phyloP scores from a whole-genome alignment of 30 jellyfish, hydroid and myxozoan genomes.

The Mastigias papua region DNA sequence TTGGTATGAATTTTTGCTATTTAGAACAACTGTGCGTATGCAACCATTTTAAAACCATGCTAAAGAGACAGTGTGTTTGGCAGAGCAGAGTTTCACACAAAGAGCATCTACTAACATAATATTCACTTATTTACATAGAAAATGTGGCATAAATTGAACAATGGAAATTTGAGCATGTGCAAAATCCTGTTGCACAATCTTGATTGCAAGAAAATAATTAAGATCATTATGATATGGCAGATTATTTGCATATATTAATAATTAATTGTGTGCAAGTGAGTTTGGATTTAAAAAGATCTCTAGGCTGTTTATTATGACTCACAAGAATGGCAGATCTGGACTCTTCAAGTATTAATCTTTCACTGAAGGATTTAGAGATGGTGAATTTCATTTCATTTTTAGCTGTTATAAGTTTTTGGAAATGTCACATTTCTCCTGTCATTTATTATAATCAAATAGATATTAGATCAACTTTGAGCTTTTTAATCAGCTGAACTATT shows the following conservation, averaged over 20 bases:
- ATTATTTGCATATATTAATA: not conserved
- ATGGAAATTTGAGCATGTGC: not conserved
- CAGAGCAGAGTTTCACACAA: no score
- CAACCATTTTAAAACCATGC: no score
- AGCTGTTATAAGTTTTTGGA: not conserved
- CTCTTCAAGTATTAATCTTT: not conserved
- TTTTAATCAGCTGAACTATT: no score
- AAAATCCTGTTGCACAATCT: not conserved
- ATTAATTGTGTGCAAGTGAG: not conserved
- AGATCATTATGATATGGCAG: not conserved
- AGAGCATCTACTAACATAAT: no score
- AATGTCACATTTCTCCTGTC: no score
- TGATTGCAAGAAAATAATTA: not conserved
- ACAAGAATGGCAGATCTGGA: constrained; percentile 3
- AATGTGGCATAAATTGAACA: no score
- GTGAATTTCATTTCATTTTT: not conserved
- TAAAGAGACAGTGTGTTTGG: no score
- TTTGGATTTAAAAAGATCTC: not conserved
- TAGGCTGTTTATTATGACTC: not conserved
- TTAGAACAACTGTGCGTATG: no score
- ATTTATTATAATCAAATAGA: no score
- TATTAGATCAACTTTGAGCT: no score
- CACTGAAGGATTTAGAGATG: constrained; percentile 17
- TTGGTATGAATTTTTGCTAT: no score
- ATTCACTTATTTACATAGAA: no score